Conservation (phyloP, 2,888 invertebrate genomes). For the Biston betularia region DNA sequence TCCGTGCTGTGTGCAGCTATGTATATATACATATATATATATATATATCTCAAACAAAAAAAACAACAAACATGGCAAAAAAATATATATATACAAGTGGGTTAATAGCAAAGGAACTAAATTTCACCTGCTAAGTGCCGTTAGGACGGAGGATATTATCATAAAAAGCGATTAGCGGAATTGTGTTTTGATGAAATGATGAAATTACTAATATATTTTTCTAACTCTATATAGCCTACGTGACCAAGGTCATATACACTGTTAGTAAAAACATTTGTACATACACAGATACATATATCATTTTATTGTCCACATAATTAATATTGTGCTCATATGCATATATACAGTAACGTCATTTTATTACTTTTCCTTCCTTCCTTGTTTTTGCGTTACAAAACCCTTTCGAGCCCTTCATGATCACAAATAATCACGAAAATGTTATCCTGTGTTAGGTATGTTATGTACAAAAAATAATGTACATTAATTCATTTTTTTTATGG, state of each 20-base stretch:
- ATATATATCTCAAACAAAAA: too few relatives aligned
- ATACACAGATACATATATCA: background rate
- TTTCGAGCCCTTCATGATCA: background rate
- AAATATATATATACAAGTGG: too few relatives aligned
- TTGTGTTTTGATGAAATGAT: too few relatives aligned
- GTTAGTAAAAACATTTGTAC: background rate
- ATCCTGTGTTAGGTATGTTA: slow-evolving; percentile 1
- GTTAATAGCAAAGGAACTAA: background rate
- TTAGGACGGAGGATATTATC: slow-evolving; percentile 26
- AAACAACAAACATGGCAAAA: too few relatives aligned
- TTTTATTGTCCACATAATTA: background rate
- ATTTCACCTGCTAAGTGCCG: background rate
- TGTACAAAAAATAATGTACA: background rate
- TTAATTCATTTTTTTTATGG: too few relatives aligned
- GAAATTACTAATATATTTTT: slow-evolving; percentile 29
- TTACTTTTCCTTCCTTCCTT: slow-evolving; percentile 24
- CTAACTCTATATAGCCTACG: slow-evolving; percentile 46
- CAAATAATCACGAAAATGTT: slow-evolving; percentile 9
- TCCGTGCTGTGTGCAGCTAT: too few relatives aligned
- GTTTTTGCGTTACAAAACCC: slow-evolving; percentile 13
- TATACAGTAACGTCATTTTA: background rate
- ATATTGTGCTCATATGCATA: background rate
- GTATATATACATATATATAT: too few relatives aligned
- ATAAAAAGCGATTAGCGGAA: slow-evolving; percentile 1
- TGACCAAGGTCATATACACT: slow-evolving; percentile 45